phyloP scores from a whole-genome alignment of 2,113 vertebrate genomes.

The Struthio camelus region DNA sequence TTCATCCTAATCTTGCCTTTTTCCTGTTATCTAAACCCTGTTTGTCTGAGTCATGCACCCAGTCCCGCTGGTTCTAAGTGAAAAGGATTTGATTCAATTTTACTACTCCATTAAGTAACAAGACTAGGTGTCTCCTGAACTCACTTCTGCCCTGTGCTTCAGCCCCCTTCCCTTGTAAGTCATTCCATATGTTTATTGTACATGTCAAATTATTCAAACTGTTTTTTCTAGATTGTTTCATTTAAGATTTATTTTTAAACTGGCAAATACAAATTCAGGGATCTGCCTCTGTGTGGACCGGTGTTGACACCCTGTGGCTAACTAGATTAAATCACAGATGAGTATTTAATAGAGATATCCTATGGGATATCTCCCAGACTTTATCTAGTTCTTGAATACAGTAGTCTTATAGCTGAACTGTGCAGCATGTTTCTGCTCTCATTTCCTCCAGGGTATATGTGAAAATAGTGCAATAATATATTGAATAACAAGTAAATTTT shows the following conservation, averaged over 20 bases:
- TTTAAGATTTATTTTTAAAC: slow-evolving; percentile 63
- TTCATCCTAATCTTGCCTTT: background rate
- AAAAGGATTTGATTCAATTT: background rate
- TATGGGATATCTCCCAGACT: slow-evolving; percentile 9
- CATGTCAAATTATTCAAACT: slow-evolving; percentile 57
- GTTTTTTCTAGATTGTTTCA: slow-evolving; percentile 68
- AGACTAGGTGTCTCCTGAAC: background rate
- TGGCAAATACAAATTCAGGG: background rate
- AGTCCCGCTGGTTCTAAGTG: background rate
- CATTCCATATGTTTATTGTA: slow-evolving; percentile 64
- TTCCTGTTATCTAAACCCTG: background rate
- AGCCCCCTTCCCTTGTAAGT: slow-evolving; percentile 44
- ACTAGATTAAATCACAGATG: slow-evolving; percentile 15
- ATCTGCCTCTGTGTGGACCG: slow-evolving; percentile 24
- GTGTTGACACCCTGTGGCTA: slow-evolving; percentile 50
- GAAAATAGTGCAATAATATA: slow-evolving; percentile 41
- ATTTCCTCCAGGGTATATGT: background rate
- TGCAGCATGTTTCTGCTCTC: background rate
- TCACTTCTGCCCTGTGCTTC: slow-evolving; percentile 14
- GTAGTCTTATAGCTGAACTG: background rate
- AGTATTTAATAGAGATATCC: background rate
- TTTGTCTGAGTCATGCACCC: background rate
- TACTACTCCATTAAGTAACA: slow-evolving; percentile 13
- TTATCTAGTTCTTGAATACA: background rate
- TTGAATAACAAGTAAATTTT: slow-evolving; percentile 10